Evolutionary conservation across 2,113 vertebrate genomes (phyloP).

Genomic region (Rynchops niger): DNA sequence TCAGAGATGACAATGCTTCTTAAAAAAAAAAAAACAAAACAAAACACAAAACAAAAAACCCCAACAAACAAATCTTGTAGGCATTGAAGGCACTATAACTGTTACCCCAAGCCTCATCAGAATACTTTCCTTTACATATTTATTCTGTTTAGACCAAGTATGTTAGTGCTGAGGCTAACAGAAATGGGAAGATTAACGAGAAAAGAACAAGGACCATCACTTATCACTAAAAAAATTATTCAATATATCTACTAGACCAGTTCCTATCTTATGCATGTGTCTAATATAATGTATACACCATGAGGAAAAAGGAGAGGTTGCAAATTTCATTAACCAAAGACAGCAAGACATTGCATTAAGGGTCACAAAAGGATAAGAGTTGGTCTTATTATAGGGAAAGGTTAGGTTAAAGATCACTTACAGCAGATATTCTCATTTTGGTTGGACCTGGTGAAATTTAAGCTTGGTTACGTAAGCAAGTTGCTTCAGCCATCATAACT

Average conservation of each 20-base stretch:
- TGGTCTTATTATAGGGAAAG: neutral
- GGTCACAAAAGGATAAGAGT: neutral
- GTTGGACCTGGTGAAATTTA: neutral
- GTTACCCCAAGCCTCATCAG: neutral
- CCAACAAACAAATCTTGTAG: neutral
- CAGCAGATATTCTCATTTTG: neutral
- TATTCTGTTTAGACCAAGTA: neutral
- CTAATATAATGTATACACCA: neutral
- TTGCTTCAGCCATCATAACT: neutral
- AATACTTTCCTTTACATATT: neutral
- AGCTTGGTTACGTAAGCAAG: neutral
- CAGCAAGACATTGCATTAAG: neutral
- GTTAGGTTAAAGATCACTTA: neutral
- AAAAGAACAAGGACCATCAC: neutral
- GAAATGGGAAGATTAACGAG: neutral
- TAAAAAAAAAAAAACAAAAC: neutral
- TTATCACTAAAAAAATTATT: neutral
- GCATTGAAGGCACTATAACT: neutral
- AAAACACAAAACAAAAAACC: neutral
- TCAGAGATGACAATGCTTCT: neutral
- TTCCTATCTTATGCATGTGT: neutral
- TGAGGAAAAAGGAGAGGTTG: neutral
- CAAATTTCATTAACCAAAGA: neutral
- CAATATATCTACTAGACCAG: neutral
- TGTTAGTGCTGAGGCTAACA: neutral